phyloP scores from a whole-genome alignment of 2,797 vertebrate species.

The Poecilia wingei region DNA sequence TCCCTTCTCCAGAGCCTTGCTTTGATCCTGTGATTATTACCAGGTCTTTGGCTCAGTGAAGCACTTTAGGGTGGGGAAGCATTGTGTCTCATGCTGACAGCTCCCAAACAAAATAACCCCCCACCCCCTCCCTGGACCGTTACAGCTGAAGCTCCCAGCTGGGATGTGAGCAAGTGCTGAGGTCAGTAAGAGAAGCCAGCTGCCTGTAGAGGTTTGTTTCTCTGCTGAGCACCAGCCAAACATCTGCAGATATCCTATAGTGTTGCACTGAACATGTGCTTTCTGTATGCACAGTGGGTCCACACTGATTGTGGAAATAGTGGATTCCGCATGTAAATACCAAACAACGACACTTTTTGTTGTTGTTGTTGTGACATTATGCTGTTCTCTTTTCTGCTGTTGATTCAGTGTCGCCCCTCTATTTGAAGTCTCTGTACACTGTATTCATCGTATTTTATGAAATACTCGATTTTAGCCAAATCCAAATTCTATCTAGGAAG shows the following conservation, averaged over 20 bases:
- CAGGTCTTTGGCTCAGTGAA: constrained; percentile 68
- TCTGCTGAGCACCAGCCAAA: constrained; percentile 61
- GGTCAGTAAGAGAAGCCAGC: constrained; percentile 77
- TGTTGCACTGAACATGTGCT: constrained; percentile 37
- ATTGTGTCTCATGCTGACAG: constrained; percentile 76
- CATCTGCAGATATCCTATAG: constrained; percentile 64
- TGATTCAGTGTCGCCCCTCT: constrained; percentile 16
- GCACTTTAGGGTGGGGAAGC: constrained; percentile 58
- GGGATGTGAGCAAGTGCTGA: constrained; percentile 69
- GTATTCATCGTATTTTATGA: background rate
- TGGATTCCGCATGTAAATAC: constrained; percentile 38
- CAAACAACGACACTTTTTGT: constrained; percentile 18
- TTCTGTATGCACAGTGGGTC: constrained; percentile 15
- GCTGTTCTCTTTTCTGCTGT: constrained; percentile 30
- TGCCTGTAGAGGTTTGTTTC: constrained; percentile 63
- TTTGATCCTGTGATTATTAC: constrained; percentile 80
- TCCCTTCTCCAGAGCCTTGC: constrained; percentile 50
- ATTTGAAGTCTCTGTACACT: constrained; percentile 1
- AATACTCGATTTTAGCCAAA: background rate
- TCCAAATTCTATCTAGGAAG: background rate
- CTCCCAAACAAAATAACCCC: constrained; percentile 75
- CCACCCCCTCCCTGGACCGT: constrained; percentile 58
- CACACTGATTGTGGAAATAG: constrained; percentile 23
- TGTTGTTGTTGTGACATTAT: constrained; percentile 25
- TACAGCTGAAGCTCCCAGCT: constrained; percentile 78